Evolutionary conservation across 2,797 vertebrate species (phyloP), one percentile per base, ranked within the genome.

Genomic region (Gymnopithys bicolor): DNA sequence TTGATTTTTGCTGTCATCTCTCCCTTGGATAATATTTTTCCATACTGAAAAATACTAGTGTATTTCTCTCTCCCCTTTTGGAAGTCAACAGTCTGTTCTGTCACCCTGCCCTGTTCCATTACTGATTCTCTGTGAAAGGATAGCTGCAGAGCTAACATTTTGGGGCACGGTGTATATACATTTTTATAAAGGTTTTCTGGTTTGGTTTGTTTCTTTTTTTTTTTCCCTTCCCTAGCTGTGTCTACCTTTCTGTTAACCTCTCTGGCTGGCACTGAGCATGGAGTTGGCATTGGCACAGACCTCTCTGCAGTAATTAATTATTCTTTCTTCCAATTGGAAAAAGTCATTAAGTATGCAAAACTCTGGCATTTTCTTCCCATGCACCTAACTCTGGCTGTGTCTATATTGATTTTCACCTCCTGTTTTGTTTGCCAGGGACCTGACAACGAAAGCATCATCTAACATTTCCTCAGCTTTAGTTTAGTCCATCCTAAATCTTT

Each of bases 81-180:
- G 60, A 78, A 84, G n/a, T 8, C 14, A 30, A 4, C 16, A 15
- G 9, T 35, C 41, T 63, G 23, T 23, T 76, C 35, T 80, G 56
- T 15, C 4, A 3, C 10, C 5, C 7, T 67, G 33, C 9, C 8
- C 13, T 1, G 0, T 30, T 66, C 21, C 28, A 11, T 17, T 80
- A 23, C 23, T 60, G 37, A 14, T 58, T 73, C 5, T 49, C 30
- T 58, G 17, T 1, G 4, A 84, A 14, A 24, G 14, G 5, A 49
- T 28, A 56, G 14, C 8, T 9, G 1, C n/a, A 88, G 24, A 73
- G 19, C 3, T 32, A 71, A 39, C 10, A 16, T 58, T 84, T 82
- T 59, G 27, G 35, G 37, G 1, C n/a, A 63, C 14, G 39, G 19
- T 39, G 4, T 35, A 11, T 7, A 2, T 27, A 33, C 11, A 4